Evolutionary conservation across 1,140 invertebrate genomes (phyloP).

Genomic region (Drosophila arawakana): DNA sequence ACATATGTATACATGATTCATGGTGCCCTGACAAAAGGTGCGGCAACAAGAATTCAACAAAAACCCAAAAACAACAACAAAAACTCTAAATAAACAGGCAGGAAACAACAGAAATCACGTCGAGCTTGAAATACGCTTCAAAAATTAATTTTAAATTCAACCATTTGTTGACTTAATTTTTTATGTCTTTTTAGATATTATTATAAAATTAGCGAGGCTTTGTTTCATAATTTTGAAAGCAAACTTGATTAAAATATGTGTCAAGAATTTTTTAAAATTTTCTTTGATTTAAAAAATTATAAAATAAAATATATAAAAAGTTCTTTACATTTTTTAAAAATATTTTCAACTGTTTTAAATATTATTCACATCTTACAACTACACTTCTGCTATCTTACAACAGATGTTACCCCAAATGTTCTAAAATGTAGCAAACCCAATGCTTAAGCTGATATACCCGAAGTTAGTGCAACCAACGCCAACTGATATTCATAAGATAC

Average conservation of each 20-base stretch:
- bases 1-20: slow-evolving; percentile 75
- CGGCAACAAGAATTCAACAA: slow-evolving; percentile 49
- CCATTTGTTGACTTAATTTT: too few species aligned
- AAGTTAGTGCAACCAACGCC: slow-evolving; percentile 13
- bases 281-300: too few species aligned
- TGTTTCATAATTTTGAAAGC: neutral
- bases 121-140: slow-evolving; percentile 17
- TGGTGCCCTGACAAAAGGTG: slow-evolving; percentile 65
- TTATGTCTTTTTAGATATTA: too few species aligned
- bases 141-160: slow-evolving; percentile 7
- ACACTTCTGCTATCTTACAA: neutral
- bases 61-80: slow-evolving; percentile 37
- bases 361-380: too few species aligned
- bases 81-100: slow-evolving; percentile 34
- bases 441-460: slow-evolving; percentile 2
- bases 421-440: neutral
- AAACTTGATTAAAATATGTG: neutral
- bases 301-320: too few species aligned
- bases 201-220: neutral
- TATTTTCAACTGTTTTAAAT: too few species aligned
- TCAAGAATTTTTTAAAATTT: neutral
- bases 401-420: neutral
- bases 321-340: too few species aligned
- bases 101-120: slow-evolving; percentile 2
- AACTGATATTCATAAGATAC: slow-evolving; percentile 9